Conservation (phyloP, 2,888 invertebrate genomes). For the Neoitamus cyanurus region DNA sequence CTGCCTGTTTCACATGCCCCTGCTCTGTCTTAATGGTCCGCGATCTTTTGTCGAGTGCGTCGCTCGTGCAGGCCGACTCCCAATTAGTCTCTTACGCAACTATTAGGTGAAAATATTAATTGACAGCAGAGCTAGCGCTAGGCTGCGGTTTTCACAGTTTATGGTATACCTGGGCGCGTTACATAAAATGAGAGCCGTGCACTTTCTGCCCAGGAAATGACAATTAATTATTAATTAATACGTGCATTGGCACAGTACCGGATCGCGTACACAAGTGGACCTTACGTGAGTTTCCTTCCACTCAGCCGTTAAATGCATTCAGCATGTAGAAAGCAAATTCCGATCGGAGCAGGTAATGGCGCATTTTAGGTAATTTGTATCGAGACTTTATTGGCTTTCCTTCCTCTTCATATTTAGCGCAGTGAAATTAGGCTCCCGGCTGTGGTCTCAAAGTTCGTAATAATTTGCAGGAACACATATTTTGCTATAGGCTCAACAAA, state of each 20-base stretch:
- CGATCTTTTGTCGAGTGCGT: conserved; percentile 15
- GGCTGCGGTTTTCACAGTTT: neutral
- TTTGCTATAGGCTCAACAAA: neutral
- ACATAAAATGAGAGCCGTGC: neutral
- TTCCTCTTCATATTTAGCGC: neutral
- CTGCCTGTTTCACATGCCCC: neutral
- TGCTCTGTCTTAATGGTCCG: neutral
- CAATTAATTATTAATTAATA: conserved; percentile 24
- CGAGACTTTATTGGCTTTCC: neutral
- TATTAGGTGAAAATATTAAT: conserved; percentile 21
- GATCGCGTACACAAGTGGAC: neutral
- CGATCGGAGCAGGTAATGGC: neutral
- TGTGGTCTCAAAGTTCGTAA: neutral
- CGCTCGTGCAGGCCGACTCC: neutral
- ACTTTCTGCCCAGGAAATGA: conserved; percentile 7
- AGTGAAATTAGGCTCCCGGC: neutral
- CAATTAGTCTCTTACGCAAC: conserved; percentile 23
- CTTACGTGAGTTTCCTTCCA: conserved; percentile 9
- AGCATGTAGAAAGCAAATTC: conserved; percentile 10
- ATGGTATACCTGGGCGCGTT: neutral
- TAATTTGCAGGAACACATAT: neutral
- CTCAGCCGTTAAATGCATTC: neutral
- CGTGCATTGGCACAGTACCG: conserved; percentile 2
- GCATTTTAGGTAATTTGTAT: neutral
- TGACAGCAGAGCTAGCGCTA: neutral